Evolutionary conservation across 2,888 invertebrate species (phyloP).

Genomic region (Lagria hirta): DNA sequence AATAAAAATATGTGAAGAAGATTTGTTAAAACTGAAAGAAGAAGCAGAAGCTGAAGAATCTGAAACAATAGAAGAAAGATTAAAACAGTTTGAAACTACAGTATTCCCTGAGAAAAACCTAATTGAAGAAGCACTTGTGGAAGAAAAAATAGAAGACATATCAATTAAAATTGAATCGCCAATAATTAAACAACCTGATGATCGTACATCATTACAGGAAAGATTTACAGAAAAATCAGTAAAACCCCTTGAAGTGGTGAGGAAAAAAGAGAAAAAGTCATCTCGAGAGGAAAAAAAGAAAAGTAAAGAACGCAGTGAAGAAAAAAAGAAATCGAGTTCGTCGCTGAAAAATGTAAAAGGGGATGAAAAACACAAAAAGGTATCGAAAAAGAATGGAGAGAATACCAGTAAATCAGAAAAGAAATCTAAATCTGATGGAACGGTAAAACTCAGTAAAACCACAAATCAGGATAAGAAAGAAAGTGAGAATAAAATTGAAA

Average conservation of each 20-base stretch:
- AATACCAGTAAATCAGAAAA: too few relatives aligned
- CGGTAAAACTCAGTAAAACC: neutral
- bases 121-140: too few relatives aligned
- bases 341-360: neutral
- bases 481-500: neutral
- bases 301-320: neutral
- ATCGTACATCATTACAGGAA: too few relatives aligned
- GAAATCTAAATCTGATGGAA: too few relatives aligned
- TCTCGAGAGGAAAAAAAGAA: conserved; percentile 3
- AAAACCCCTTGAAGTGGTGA: neutral
- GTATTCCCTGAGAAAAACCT: too few relatives aligned
- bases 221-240: neutral
- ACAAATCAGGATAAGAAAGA: conserved; percentile 1
- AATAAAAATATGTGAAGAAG: neutral
- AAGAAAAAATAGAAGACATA: too few relatives aligned
- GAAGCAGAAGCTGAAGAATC: neutral
- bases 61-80: neutral
- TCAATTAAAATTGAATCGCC: too few relatives aligned
- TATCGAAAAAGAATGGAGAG: neutral
- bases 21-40: too few relatives aligned
- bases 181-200: too few relatives aligned
- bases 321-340: neutral
- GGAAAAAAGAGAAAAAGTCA: conserved; percentile 2
- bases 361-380: neutral
- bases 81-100: neutral